phyloP scores from a whole-genome alignment of 2,888 invertebrate species.

The Mayetiola destructor region DNA sequence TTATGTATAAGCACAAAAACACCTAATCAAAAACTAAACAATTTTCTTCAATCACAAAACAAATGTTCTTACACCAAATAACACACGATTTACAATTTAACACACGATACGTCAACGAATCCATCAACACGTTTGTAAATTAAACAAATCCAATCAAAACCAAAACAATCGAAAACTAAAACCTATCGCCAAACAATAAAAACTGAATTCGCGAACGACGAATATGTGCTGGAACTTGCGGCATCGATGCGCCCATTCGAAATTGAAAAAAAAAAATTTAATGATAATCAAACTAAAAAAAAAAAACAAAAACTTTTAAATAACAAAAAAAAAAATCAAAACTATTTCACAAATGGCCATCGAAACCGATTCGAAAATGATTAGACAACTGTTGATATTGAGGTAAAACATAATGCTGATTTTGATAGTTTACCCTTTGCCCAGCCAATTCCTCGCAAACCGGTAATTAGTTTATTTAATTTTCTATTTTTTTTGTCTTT shows the following conservation, averaged over 20 bases:
- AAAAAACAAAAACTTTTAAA: neutral
- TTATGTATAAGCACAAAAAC: no score
- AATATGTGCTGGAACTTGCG: neutral
- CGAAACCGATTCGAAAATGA: neutral
- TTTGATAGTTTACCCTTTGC: conserved; percentile 11
- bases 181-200: no score
- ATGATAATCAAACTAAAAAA: neutral
- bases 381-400: conserved; percentile 13
- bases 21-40: no score
- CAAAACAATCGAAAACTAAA: no score
- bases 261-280: neutral
- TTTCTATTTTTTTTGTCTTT: no score
- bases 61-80: no score
- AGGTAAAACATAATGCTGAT: conserved; percentile 13
- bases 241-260: neutral
- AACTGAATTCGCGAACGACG: neutral
- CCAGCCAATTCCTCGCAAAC: conserved; percentile 12
- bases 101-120: no score
- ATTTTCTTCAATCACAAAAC: no score
- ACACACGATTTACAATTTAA: no score
- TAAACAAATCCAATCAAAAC: no score
- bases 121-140: no score
- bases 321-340: neutral
- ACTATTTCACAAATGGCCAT: neutral
- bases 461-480: no score